Percentiles rank a stretch among this genome's conserved stretches.
Evolutionary conservation across 2,888 invertebrate genomes (phyloP).

Genomic region (Terebella lapidaria): DNA sequence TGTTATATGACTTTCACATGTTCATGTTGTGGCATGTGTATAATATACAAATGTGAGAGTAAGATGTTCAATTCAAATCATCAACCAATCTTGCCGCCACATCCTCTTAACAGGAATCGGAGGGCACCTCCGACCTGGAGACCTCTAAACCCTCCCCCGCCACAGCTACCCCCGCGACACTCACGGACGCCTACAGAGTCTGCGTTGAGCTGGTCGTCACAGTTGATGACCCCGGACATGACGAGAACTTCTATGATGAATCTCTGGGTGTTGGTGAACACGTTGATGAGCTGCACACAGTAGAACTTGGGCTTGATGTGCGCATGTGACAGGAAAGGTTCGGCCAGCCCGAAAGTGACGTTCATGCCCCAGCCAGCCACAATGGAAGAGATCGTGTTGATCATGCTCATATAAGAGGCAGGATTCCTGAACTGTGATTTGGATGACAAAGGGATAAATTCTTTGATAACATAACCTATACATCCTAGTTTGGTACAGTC

Average conservation of each 20-base stretch:
- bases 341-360: slow-evolving; percentile 4
- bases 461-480: too few species aligned
- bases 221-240: slow-evolving; percentile 7
- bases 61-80: too few species aligned
- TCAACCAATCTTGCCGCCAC: too few species aligned
- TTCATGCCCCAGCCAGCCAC: slow-evolving; percentile 6
- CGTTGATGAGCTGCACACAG: slow-evolving; percentile 5
- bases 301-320: slow-evolving; percentile 11
- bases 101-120: too few species aligned
- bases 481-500: too few species aligned
- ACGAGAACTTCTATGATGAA: slow-evolving; percentile 12
- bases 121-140: too few species aligned
- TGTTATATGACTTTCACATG: too few species aligned
- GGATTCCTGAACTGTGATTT: slow-evolving; percentile 1
- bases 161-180: too few species aligned
- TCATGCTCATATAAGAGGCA: background rate
- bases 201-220: slow-evolving; percentile 6
- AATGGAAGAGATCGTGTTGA: slow-evolving; percentile 6
- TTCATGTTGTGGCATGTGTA: too few species aligned
- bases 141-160: too few species aligned
- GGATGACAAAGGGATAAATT: too few species aligned
- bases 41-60: too few species aligned
- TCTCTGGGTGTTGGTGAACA: slow-evolving; percentile 7
- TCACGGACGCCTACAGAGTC: background rate
- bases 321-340: background rate